These are phyloP conservation scores for Mola mola DNA, from an alignment of 2,113 vertebrate genomes.

Conservation along the genomic window DNA sequence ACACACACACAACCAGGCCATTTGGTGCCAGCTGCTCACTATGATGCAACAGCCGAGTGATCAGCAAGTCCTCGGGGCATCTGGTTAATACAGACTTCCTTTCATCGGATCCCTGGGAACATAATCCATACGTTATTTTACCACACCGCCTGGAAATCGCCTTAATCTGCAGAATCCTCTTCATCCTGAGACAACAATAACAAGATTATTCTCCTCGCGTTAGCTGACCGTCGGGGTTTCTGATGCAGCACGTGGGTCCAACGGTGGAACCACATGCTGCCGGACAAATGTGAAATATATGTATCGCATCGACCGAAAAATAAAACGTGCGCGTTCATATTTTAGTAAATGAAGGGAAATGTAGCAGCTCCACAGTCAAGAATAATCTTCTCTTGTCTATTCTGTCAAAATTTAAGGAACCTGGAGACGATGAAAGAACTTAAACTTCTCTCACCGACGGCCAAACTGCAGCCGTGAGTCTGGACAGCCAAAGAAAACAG, in stretches of 20 bases:
- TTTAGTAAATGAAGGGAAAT: too few species aligned
- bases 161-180: slow-evolving; percentile 51
- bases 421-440: too few species aligned
- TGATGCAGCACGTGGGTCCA: slow-evolving; percentile 36
- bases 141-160: slow-evolving; percentile 40
- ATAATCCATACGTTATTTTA: slow-evolving; percentile 64
- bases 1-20: slow-evolving; percentile 34
- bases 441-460: too few species aligned
- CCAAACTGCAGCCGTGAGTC: too few species aligned
- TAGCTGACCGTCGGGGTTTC: slow-evolving; percentile 15
- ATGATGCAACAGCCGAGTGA: slow-evolving; percentile 63
- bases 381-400: too few species aligned
- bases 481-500: too few species aligned
- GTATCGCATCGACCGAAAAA: too few species aligned
- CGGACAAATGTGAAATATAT: too few species aligned
- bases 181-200: slow-evolving; percentile 36
- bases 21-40: slow-evolving; percentile 62
- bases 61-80: slow-evolving; percentile 36
- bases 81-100: slow-evolving; percentile 66
- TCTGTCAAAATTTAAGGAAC: too few species aligned
- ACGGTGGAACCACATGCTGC: too few species aligned
- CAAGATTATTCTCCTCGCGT: slow-evolving; percentile 44
- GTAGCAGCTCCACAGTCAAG: too few species aligned
- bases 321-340: too few species aligned
- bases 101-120: slow-evolving; percentile 58